Evolutionary conservation across 1,140 invertebrate genomes (phyloP).

Genomic region (Macrotrachela quadricornifera): DNA sequence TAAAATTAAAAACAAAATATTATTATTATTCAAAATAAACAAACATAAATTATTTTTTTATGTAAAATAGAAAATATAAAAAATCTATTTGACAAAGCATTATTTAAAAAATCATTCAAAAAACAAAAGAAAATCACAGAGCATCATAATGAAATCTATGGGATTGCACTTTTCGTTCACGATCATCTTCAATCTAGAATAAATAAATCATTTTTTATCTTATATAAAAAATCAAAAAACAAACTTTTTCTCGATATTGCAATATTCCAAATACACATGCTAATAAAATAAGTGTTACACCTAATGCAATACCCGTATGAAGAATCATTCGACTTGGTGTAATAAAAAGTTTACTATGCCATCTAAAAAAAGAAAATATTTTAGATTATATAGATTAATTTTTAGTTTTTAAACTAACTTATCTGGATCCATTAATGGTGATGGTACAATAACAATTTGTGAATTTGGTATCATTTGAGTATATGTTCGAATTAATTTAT

Average conservation of each 20-base stretch:
- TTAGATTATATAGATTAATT: not conserved
- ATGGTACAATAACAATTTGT: constrained; percentile 80
- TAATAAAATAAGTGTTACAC: constrained; percentile 63
- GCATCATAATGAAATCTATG: constrained; percentile 57
- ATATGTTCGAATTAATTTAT: constrained; percentile 33
- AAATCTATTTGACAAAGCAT: too few relatives aligned
- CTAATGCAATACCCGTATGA: constrained; percentile 64
- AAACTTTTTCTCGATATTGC: constrained; percentile 66
- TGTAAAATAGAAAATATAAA: too few relatives aligned
- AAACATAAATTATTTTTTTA: too few relatives aligned
- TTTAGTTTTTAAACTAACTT: constrained; percentile 19
- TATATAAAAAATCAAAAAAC: not conserved
- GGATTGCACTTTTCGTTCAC: constrained; percentile 62
- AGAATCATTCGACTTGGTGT: constrained; percentile 80
- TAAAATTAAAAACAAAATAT: too few relatives aligned
- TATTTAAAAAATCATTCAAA: too few relatives aligned
- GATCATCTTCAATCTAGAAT: constrained; percentile 37
- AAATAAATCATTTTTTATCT: not conserved
- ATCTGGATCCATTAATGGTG: constrained; percentile 48
- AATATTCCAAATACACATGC: constrained; percentile 59
- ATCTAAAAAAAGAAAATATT: constrained; percentile 30
- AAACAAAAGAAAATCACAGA: constrained; percentile 31
- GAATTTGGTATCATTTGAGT: constrained; percentile 89
- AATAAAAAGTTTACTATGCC: constrained; percentile 79
- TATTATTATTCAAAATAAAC: too few relatives aligned